Base-by-base conservation (phyloP, 23 tunicate species). In the Phallusia fumigata region DNA sequence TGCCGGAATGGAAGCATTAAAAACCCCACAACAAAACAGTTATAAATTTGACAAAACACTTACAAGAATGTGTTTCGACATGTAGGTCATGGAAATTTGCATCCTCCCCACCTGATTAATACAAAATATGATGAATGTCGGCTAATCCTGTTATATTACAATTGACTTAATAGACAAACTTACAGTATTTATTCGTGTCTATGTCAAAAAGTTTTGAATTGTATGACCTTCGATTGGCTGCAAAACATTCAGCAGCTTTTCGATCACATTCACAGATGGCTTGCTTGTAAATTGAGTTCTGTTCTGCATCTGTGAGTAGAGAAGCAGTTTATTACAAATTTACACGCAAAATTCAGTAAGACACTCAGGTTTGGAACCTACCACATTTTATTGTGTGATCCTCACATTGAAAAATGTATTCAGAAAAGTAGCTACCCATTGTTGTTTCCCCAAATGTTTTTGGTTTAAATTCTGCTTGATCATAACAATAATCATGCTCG, bases 401-500 rank as follows among this genome's bases (percentile, higher is more conserved):
- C 18, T 26, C 73, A 78, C 98, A 94, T 33, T 83, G 47, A 81
- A 76, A 89, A 24, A 76, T 26, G 47, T 94, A 94, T 10, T 52
- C 72, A 22, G 91, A 47, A 33, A 94, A 86, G 58, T 94, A 94
- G 36, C 81, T 82, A 15, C 86, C 86, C 40, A 74, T 45, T 30
- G 85, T 31, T 36, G 79, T 33, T 35, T 87, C 86, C 13, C 82
- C 76, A 53, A 86, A 73, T 12, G 82, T 45, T 0, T 31, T 45
- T 11, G 91, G 85, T 19, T 36, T 28, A 19, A 24, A 21, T 31
- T 85, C 94, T 33, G 88, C 83, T 19, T 79, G 85, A 18, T 50
- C 87, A 77, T 94, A 94, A 50, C 98, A 94, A 21, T 89, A 85
- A 82, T 94, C 98, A 79, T 94, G 98, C 33, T 79, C 53, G 36